These are phyloP conservation scores for Poecilia wingei DNA, from an alignment of 2,797 vertebrate species.

Conservation along the genomic window DNA sequence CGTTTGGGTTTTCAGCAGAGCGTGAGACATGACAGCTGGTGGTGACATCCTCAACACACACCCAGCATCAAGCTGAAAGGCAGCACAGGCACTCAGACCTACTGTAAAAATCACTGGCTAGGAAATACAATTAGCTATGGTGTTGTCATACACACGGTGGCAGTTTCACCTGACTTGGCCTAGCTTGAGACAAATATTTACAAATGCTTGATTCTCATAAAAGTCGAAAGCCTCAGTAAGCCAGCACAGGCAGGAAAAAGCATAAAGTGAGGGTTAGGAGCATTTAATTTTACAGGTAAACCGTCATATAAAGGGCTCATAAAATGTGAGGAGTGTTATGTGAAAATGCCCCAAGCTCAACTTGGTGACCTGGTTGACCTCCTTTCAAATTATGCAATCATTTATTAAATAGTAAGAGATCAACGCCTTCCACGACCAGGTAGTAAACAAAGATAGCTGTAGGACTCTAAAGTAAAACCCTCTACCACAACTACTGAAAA, in stretches of 20 bases:
- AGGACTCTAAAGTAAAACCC: not conserved
- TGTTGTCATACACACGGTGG: slow-evolving; percentile 37
- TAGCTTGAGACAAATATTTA: slow-evolving; percentile 34
- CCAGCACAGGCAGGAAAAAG: slow-evolving; percentile 8
- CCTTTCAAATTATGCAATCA: slow-evolving; percentile 39
- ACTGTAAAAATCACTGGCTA: slow-evolving; percentile 50
- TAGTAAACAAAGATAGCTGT: not conserved
- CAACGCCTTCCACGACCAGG: slow-evolving; percentile 38
- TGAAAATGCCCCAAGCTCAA: slow-evolving; percentile 43
- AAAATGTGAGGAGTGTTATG: slow-evolving; percentile 8
- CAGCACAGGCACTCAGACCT: slow-evolving; percentile 26
- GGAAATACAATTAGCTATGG: slow-evolving; percentile 36
- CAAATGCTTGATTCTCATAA: slow-evolving; percentile 23
- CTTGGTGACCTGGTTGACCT: slow-evolving; percentile 12
- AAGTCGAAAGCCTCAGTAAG: slow-evolving; percentile 17
- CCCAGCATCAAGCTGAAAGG: slow-evolving; percentile 24
- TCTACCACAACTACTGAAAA: not conserved
- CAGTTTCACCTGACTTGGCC: slow-evolving; percentile 31
- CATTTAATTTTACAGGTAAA: slow-evolving; percentile 15
- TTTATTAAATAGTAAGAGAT: slow-evolving; percentile 57
- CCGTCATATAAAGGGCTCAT: slow-evolving; percentile 18
- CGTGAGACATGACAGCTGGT: slow-evolving; percentile 45
- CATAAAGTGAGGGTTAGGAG: slow-evolving; percentile 14
- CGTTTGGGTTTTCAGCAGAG: slow-evolving; percentile 21
- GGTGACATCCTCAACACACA: slow-evolving; percentile 44